Evolutionary conservation across 2,888 invertebrate genomes (phyloP), one percentile per base, ranked within the genome.

Genomic region (Dryomyza anilis): DNA sequence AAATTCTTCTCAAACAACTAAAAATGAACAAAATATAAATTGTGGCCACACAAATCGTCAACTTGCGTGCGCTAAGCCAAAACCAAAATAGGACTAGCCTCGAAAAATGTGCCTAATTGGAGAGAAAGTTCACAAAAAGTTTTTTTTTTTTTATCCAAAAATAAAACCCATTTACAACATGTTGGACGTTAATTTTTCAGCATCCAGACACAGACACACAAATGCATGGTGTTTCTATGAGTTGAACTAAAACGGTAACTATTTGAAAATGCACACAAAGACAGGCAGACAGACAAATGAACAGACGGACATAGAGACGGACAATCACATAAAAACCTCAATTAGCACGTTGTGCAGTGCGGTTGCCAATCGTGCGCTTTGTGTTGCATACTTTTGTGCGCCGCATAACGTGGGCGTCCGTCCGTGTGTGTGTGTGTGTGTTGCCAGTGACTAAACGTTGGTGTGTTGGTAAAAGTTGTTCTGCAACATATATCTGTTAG

Each of bases 21-120:
- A n/a, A n/a, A n/a, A n/a, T n/a, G n/a, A n/a, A n/a, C n/a, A n/a
- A n/a, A n/a, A n/a, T n/a, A n/a, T n/a, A n/a, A n/a, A n/a, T n/a
- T n/a, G n/a, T n/a, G n/a, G n/a, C n/a, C n/a, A n/a, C n/a, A n/a
- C n/a, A n/a, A n/a, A n/a, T n/a, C n/a, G n/a, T n/a, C n/a, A n/a
- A n/a, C n/a, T n/a, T n/a, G n/a, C n/a, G n/a, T n/a, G n/a, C n/a
- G n/a, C n/a, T n/a, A n/a, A n/a, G n/a, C n/a, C n/a, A n/a, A n/a
- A n/a, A n/a, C n/a, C n/a, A n/a, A n/a, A n/a, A n/a, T n/a, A n/a
- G n/a, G n/a, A n/a, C n/a, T n/a, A n/a, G n/a, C n/a, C n/a, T n/a
- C n/a, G n/a, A n/a, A 53, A 53, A 43, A 61, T 53, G 43, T 16
- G 61, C 61, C 53, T 61, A 61, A 61, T 61, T 61, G 61, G 52